Evolutionary conservation across 2,113 vertebrate genomes (phyloP), one percentile per base, ranked within the genome.

Genomic region (Gasterosteus nipponicus): DNA sequence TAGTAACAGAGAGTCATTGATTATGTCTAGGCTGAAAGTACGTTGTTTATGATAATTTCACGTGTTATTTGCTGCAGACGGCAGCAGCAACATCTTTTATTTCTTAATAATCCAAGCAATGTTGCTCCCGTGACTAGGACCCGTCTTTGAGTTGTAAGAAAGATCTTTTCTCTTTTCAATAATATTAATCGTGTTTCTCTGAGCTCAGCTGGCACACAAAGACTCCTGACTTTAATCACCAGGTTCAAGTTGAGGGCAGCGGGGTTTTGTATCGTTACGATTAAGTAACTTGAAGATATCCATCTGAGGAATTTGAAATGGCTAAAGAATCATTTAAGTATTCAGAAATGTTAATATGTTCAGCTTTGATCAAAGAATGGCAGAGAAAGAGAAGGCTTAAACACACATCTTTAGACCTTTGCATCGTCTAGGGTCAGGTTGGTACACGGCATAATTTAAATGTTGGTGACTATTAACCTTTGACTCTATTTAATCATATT

Each of bases 21-120:
- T 84, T 80, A 80, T 47, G 42, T 70, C 77, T 22, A 82, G 67
- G 77, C 47, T 51, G 70, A 82, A 74, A 75, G 38, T 67, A 42
- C 7, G 10, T 44, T 65, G 19, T 70, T 79, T 38, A 3, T 54
- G 63, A 69, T 73, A 16, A 60, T 61, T 87, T 51, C 67, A 33
- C 61, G 59, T 42, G 44, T 75, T 67, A 59, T 68, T 59, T 54
- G 60, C 62, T 65, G 26, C 54, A 81, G 60, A 62, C 44, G 2
- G 53, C 41, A 14, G 58, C 68, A 70, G 51, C 31, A 31, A 22
- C 44, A 75, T 35, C 31, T 58, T 11, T 26, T 26, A 26, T 26
- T 26, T 26, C 22, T 26, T 26, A 26, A 26, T 26, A n/a, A 76
- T 26, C 39, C 35, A n/a, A 60, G 67, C 67, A n/a, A 66, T 44